phyloP scores from a whole-genome alignment of 30 jellyfish, hydroid and myxozoan species.

The Turritopsis rubra region DNA sequence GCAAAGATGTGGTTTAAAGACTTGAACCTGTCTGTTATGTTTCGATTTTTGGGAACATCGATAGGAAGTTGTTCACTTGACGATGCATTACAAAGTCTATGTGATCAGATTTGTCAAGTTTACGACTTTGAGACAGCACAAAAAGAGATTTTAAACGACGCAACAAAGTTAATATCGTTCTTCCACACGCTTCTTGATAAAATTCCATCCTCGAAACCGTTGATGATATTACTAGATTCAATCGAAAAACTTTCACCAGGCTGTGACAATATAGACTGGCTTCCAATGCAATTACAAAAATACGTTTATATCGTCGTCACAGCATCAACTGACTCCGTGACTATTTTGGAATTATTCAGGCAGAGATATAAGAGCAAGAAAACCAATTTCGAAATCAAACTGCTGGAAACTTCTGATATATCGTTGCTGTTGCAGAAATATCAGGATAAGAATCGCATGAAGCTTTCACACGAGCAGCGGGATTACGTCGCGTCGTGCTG shows the following conservation, averaged over 20 bases:
- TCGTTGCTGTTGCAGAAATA: background rate
- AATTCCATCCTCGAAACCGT: background rate
- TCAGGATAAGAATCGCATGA: background rate
- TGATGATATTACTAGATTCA: conserved; percentile 14
- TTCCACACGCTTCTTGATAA: background rate
- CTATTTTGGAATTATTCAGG: background rate
- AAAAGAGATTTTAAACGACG: background rate
- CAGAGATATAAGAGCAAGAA: background rate
- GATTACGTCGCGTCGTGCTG: background rate
- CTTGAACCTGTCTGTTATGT: background rate
- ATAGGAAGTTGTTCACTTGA: background rate
- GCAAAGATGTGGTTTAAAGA: conserved; percentile 4
- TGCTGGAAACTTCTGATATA: background rate
- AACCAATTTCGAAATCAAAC: background rate
- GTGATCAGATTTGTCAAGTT: background rate
- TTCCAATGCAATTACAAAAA: background rate
- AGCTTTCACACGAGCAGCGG: background rate
- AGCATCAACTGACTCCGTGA: background rate
- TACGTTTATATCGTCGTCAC: conserved; percentile 18
- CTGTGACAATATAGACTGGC: conserved; percentile 1
- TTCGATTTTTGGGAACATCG: conserved; percentile 4
- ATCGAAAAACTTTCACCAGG: conserved; percentile 16
- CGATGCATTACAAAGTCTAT: background rate
- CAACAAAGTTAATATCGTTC: background rate
- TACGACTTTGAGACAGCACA: background rate